phyloP scores from a whole-genome alignment of 2,888 invertebrate genomes.

The Ischnus inquisitorius region DNA sequence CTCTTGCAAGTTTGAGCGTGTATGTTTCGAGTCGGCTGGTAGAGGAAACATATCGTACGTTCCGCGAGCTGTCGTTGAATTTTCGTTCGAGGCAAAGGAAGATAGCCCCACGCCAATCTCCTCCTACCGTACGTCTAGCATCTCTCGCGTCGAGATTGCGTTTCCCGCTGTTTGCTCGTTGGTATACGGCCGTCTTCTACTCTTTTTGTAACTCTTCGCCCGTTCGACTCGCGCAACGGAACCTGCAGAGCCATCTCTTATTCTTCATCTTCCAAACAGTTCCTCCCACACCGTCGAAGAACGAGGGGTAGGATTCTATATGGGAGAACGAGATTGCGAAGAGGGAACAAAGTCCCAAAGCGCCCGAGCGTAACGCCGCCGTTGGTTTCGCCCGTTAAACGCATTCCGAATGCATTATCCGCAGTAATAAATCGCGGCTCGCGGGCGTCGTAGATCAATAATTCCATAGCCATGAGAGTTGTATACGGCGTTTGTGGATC shows the following conservation, averaged over 20 bases:
- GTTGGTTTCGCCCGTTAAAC: slow-evolving; percentile 79
- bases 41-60: slow-evolving; percentile 62
- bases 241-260: slow-evolving; percentile 65
- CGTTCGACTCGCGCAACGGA: slow-evolving; percentile 5
- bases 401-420: slow-evolving; percentile 83
- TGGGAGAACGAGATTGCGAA: slow-evolving; percentile 54
- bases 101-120: neutral
- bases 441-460: slow-evolving; percentile 82
- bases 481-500: slow-evolving; percentile 39
- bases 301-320: neutral
- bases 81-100: slow-evolving; percentile 60
- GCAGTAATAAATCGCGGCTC: slow-evolving; percentile 80
- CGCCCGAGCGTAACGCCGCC: slow-evolving; percentile 71
- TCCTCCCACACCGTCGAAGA: neutral
- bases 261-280: slow-evolving; percentile 55
- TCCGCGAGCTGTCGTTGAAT: slow-evolving; percentile 65
- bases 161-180: slow-evolving; percentile 57
- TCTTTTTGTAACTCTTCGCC: slow-evolving; percentile 61
- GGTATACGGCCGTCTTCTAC: slow-evolving; percentile 59
- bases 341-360: slow-evolving; percentile 64
- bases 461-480: slow-evolving; percentile 77
- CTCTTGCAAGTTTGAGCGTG: slow-evolving; percentile 37
- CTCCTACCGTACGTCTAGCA: slow-evolving; percentile 1
- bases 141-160: slow-evolving; percentile 67
- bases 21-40: slow-evolving; percentile 29